phyloP scores from a whole-genome alignment of 2,113 vertebrate species.

The Verasper variegatus region DNA sequence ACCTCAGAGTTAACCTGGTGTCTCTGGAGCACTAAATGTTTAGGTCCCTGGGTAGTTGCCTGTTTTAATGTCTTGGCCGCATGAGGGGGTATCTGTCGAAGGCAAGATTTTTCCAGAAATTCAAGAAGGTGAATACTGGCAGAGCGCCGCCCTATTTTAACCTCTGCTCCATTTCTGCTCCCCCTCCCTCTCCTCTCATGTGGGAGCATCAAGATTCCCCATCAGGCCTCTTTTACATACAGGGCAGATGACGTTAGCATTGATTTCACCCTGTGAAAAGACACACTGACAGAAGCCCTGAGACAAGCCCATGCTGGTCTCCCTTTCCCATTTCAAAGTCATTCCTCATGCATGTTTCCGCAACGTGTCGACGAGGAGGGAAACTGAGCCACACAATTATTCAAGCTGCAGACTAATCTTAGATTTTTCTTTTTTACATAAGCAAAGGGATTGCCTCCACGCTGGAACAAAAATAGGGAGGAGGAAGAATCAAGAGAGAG shows the following conservation, averaged over 20 bases:
- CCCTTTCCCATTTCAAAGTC: slow-evolving; percentile 38
- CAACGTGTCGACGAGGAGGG: slow-evolving; percentile 27
- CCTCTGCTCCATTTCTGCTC: slow-evolving; percentile 11
- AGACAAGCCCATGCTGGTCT: slow-evolving; percentile 26
- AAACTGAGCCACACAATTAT: slow-evolving; percentile 36
- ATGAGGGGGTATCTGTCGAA: not conserved
- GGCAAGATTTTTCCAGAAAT: not conserved
- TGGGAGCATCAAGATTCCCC: slow-evolving; percentile 35
- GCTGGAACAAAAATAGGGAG: slow-evolving; percentile 5
- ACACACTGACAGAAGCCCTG: slow-evolving; percentile 45
- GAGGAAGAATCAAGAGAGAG: slow-evolving; percentile 4
- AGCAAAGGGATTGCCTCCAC: slow-evolving; percentile 34
- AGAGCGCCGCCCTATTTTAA: slow-evolving; percentile 25
- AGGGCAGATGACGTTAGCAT: slow-evolving; percentile 53
- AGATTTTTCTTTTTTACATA: slow-evolving; percentile 2
- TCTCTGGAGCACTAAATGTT: too few species aligned
- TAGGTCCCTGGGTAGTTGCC: too few species aligned
- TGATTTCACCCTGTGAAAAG: slow-evolving; percentile 57
- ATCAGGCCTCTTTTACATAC: slow-evolving; percentile 44
- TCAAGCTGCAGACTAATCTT: slow-evolving; percentile 42
- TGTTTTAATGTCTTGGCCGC: too few species aligned
- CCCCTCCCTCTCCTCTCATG: slow-evolving; percentile 18
- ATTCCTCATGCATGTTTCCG: not conserved
- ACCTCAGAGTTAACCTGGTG: too few species aligned
- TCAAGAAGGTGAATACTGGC: not conserved